A percentile compares a stretch with the other conserved stretches of the same genome.
Evolutionary conservation across 2,888 invertebrate species (phyloP).

Genomic region (Plemyria rubiginata): DNA sequence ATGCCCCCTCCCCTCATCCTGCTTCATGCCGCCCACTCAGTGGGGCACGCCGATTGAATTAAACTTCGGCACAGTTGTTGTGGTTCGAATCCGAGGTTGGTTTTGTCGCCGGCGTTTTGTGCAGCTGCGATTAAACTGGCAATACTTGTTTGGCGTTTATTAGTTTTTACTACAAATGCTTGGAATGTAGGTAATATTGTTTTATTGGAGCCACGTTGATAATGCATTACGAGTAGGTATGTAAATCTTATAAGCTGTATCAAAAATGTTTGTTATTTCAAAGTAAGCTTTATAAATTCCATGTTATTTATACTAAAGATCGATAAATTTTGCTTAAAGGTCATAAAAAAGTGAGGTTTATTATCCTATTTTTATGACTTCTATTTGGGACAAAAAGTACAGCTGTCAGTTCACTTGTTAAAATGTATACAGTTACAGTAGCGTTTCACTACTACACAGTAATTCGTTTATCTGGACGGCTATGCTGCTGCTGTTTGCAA

Average conservation of each 20-base stretch:
- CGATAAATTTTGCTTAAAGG: too few species aligned
- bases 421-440: not conserved
- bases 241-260: too few species aligned
- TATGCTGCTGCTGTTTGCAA: constrained; percentile 38
- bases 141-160: constrained; percentile 77
- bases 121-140: constrained; percentile 80
- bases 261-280: too few species aligned
- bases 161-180: constrained; percentile 60
- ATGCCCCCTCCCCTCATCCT: constrained; percentile 34
- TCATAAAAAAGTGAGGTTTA: too few species aligned
- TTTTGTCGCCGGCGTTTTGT: constrained; percentile 78
- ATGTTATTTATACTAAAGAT: too few species aligned
- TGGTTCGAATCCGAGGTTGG: constrained; percentile 77
- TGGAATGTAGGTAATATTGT: constrained; percentile 29
- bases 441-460: constrained; percentile 20
- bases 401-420: not conserved
- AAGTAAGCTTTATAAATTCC: too few species aligned
- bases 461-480: constrained; percentile 32
- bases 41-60: constrained; percentile 82
- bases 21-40: constrained; percentile 51
- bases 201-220: constrained; percentile 21
- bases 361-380: too few species aligned
- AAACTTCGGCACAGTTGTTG: constrained; percentile 82
- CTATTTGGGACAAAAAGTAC: too few species aligned
- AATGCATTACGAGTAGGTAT: not conserved